Conservation (phyloP, 1,140 invertebrate species). For the Nasonia longicornis region DNA sequence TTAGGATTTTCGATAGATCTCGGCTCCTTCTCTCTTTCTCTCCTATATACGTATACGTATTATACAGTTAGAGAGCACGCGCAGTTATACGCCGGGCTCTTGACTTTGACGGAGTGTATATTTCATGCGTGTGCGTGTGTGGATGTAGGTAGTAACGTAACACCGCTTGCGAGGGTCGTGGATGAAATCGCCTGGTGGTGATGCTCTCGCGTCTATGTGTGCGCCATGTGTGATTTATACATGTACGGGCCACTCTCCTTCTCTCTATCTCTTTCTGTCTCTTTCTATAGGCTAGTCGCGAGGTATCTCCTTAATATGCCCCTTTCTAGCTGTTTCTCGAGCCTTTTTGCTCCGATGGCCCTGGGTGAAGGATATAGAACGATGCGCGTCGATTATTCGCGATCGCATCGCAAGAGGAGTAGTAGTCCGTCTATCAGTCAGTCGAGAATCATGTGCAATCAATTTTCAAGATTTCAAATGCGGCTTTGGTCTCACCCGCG, state of each 20-base stretch:
- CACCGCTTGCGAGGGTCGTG: constrained; percentile 28
- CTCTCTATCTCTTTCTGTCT: neutral
- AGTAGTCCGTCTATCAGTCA: constrained; percentile 43
- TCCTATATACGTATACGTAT: neutral
- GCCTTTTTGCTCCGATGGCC: constrained; percentile 43
- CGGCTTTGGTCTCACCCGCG: no score
- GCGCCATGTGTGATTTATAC: neutral
- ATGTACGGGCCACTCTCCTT: constrained; percentile 44
- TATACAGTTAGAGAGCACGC: neutral
- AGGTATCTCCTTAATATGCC: constrained; percentile 3
- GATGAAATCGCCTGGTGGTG: constrained; percentile 62
- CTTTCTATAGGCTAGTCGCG: neutral
- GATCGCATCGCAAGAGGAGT: neutral
- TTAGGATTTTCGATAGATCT: constrained; percentile 48
- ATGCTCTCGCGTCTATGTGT: constrained; percentile 58
- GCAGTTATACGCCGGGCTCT: neutral
- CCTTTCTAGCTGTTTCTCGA: constrained; percentile 12
- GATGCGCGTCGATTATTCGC: constrained; percentile 13
- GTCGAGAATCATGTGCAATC: constrained; percentile 16
- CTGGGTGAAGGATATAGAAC: neutral
- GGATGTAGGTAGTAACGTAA: neutral
- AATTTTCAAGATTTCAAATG: neutral
- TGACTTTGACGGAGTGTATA: constrained; percentile 32
- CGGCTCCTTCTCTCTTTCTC: constrained; percentile 7
- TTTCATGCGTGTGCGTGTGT: neutral